Evolutionary conservation across 1,140 invertebrate genomes (phyloP).

Genomic region (Drosophila bifasciata): DNA sequence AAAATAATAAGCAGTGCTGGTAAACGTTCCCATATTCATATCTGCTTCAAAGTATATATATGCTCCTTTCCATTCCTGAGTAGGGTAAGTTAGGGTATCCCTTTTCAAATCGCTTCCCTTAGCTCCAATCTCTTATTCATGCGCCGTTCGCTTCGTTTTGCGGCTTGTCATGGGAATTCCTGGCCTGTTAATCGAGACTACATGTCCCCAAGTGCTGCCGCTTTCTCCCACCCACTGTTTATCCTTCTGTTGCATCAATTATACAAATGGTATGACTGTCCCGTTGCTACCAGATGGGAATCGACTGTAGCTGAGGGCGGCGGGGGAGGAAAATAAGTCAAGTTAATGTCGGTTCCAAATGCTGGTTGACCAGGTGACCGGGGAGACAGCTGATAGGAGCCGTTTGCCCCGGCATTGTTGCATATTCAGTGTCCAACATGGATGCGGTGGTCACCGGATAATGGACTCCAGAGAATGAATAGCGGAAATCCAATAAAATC

Average conservation of each 20-base stretch:
- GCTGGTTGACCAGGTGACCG: too few species aligned
- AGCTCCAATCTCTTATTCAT: slow-evolving; percentile 19
- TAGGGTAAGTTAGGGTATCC: too few species aligned
- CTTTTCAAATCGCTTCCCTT: too few species aligned
- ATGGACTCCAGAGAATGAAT: slow-evolving; percentile 15
- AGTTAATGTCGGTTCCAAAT: too few species aligned
- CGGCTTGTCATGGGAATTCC: slow-evolving; percentile 20
- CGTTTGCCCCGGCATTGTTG: slow-evolving; percentile 23
- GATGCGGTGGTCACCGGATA: slow-evolving; percentile 32
- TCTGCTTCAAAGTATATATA: too few species aligned
- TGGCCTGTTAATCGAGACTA: slow-evolving; percentile 7
- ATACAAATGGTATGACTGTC: slow-evolving; percentile 64
- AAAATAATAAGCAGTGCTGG: too few species aligned
- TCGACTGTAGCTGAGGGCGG: too few species aligned
- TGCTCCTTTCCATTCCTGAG: too few species aligned
- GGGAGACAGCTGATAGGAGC: too few species aligned
- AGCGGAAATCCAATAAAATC: slow-evolving; percentile 67
- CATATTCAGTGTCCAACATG: slow-evolving; percentile 66
- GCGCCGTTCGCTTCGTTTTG: slow-evolving; percentile 37
- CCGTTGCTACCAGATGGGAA: too few species aligned
- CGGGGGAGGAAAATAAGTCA: too few species aligned
- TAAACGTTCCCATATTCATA: too few species aligned
- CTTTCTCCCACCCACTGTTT: slow-evolving; percentile 1
- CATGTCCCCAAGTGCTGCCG: background rate
- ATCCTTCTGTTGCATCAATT: slow-evolving; percentile 57